Percentiles rank a stretch among this genome's conserved stretches.
Evolutionary conservation across 2,797 vertebrate species (phyloP).

Genomic region (Semaprochilodus insignis): DNA sequence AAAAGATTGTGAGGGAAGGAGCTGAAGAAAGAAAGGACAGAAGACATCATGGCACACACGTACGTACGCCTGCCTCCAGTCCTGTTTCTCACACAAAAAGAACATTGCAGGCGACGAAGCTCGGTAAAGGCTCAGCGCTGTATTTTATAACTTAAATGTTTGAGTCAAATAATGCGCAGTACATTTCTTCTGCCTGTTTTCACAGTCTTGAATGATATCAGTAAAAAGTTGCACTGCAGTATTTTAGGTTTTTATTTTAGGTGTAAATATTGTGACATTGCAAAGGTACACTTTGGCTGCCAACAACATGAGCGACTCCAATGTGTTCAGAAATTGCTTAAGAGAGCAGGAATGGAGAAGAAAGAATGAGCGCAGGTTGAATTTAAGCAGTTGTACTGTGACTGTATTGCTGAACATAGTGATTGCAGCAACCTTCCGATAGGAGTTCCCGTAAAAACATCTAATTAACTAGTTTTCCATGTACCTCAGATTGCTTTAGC

Average conservation of each 20-base stretch:
- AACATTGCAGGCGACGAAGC: neutral
- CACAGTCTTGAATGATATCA: neutral
- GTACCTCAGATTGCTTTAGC: too few relatives aligned
- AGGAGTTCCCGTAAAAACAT: too few relatives aligned
- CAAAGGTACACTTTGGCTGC: too few relatives aligned
- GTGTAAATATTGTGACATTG: neutral
- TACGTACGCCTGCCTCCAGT: neutral
- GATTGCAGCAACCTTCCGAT: too few relatives aligned
- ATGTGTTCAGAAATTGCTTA: too few relatives aligned
- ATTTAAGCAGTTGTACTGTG: too few relatives aligned
- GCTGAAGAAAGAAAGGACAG: neutral
- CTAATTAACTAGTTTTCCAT: too few relatives aligned
- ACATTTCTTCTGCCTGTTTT: neutral
- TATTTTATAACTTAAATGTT: constrained; percentile 31
- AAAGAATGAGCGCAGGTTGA: too few relatives aligned
- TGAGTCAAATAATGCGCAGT: neutral
- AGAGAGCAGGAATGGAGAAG: too few relatives aligned
- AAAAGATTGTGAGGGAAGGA: constrained; percentile 20
- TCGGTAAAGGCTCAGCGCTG: neutral
- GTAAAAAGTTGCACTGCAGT: neutral
- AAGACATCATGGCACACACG: neutral
- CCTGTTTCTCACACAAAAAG: constrained; percentile 15
- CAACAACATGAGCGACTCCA: too few relatives aligned
- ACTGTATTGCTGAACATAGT: too few relatives aligned
- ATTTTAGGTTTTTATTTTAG: neutral